These are phyloP conservation scores for Dynastes hyllus DNA, from an alignment of 2,888 invertebrate species.

Conservation along the genomic window DNA sequence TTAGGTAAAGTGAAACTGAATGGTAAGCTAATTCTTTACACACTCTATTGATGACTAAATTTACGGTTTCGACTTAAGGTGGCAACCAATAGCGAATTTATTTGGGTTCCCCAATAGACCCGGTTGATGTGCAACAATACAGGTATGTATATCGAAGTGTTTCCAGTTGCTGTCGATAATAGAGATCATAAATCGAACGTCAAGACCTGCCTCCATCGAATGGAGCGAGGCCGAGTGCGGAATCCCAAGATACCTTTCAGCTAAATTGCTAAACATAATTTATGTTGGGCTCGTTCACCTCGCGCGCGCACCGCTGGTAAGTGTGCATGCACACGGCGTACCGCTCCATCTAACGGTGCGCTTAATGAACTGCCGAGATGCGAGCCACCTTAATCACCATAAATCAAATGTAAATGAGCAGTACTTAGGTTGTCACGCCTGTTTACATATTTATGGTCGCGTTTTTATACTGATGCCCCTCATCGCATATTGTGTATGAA, in stretches of 20 bases:
- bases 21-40: not conserved
- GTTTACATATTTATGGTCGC: slow-evolving; percentile 44
- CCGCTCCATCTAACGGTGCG: slow-evolving; percentile 52
- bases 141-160: slow-evolving; percentile 32
- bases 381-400: slow-evolving; percentile 57
- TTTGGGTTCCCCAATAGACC: slow-evolving; percentile 28
- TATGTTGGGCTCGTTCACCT: slow-evolving; percentile 52
- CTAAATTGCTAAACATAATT: slow-evolving; percentile 59
- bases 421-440: slow-evolving; percentile 47
- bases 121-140: slow-evolving; percentile 31
- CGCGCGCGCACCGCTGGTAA: slow-evolving; percentile 49
- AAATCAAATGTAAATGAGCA: slow-evolving; percentile 56
- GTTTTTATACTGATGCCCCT: slow-evolving; percentile 40
- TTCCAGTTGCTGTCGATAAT: slow-evolving; percentile 49
- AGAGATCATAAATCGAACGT: slow-evolving; percentile 53
- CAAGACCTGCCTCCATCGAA: slow-evolving; percentile 43
- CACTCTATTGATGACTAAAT: not conserved
- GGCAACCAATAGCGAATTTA: not conserved
- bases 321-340: slow-evolving; percentile 47
- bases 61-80: not conserved
- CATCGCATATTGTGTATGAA: not conserved
- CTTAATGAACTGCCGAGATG: slow-evolving; percentile 56
- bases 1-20: not conserved
- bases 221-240: slow-evolving; percentile 38
- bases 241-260: slow-evolving; percentile 56